These are phyloP conservation scores for Mionectes olivaceus DNA, from an alignment of 2,797 vertebrate species.

Conservation along the genomic window DNA sequence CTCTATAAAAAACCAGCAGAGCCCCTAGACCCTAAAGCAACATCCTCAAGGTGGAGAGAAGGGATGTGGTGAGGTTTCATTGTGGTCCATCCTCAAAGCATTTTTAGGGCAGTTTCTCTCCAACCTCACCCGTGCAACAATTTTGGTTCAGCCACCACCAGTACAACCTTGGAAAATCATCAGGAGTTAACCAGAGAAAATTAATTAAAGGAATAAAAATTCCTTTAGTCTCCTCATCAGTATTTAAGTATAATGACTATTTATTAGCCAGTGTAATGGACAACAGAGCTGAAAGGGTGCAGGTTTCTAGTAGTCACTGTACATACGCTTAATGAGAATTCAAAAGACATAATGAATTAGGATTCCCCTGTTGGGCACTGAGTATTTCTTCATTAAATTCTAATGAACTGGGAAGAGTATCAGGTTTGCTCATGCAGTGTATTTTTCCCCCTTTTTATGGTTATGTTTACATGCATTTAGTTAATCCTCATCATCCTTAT, in stretches of 20 bases:
- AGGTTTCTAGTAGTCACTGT: conserved; percentile 11
- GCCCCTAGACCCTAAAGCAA: not conserved
- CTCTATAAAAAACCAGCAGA: not conserved
- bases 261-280: conserved; percentile 17
- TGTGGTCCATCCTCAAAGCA: not conserved
- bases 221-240: not conserved
- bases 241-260: conserved; percentile 5
- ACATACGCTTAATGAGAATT: conserved; percentile 51
- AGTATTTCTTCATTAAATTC: conserved; percentile 68
- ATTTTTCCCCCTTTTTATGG: not conserved
- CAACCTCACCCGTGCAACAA: not conserved
- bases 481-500: conserved; percentile 8
- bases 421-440: conserved; percentile 18
- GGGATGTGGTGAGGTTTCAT: no score
- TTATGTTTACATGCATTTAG: conserved; percentile 13
- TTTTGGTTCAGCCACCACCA: not conserved
- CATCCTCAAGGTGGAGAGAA: fast-evolving
- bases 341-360: conserved; percentile 65
- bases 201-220: conserved; percentile 32
- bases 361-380: conserved; percentile 56
- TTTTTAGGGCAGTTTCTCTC: not conserved
- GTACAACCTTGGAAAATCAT: not conserved
- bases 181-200: not conserved
- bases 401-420: conserved; percentile 53
- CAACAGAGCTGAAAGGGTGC: conserved; percentile 11